Base-by-base conservation (phyloP, 2,797 vertebrate species). In the Cottoperca gobio region DNA sequence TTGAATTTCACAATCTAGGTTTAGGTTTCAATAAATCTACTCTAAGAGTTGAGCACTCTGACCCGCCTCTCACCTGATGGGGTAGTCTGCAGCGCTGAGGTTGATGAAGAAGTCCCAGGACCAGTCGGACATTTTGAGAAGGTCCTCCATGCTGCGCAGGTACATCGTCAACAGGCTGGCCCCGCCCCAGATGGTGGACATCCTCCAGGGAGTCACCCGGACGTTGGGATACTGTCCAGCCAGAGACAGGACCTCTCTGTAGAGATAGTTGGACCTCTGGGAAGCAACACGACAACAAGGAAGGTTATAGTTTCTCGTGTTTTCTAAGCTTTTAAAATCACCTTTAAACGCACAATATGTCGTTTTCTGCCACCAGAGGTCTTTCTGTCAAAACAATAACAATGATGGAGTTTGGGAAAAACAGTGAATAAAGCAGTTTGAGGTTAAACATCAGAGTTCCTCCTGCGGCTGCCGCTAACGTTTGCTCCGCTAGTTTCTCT, bases 81-180 rank as follows among this genome's bases (percentile, higher is more conserved):
- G 98, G 72, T 98, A 99, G 92, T 99, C 98, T 0, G 98, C 98
- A 2, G 96, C 97, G 4, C 98, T 99, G 82, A 99, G 97, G 92
- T 99, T 99, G 91, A 99, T 99, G 93, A 99, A 99, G 94, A 99
- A 99, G 91, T 99, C 98, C 98, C 98, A 99, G 5, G 94, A 93
- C 98, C 98, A 99, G 92, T 99, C 96, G 1, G 78, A 73, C 97
- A 99, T 99, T 57, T 95, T 94, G 87, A 99, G 95, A 2, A 99
- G 94, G 91, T 99, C 97, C 23, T 93, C 94, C 97, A 99, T 99
- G 91, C 96, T 95, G 90, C 95, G 96, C 12, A 99, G 94, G 90
- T 99, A 99, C 89, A 97, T 99, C 53, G 95, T 94, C 76, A 99
- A 83, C 39, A 99, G 95, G 58, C 98, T 99, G 76, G 98, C 98